These are phyloP conservation scores for Garrulus glandarius DNA, from an alignment of 2,797 vertebrate genomes.

Conservation along the genomic window DNA sequence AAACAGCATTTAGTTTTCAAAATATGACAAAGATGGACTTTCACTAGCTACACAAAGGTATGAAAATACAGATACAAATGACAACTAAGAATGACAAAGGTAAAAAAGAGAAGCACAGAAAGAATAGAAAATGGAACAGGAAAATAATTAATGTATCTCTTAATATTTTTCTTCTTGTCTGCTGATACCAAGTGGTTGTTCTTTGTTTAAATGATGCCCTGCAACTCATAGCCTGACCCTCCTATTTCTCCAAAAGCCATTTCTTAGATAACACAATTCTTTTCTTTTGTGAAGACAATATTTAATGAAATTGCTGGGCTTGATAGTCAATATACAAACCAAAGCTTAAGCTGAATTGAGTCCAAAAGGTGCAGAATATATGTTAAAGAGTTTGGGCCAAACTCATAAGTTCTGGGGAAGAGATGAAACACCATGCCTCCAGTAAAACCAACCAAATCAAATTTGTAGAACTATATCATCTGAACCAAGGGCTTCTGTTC, in stretches of 20 bases:
- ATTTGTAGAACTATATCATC: neutral
- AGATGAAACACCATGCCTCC: neutral
- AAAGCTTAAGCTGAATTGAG: neutral
- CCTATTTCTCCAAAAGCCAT: neutral
- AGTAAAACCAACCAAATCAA: neutral
- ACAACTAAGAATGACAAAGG: neutral
- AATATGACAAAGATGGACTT: neutral
- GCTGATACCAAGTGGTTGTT: neutral
- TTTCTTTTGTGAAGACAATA: neutral
- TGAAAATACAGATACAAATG: neutral
- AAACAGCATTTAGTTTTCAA: neutral
- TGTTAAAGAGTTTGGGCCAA: neutral
- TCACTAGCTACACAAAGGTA: neutral
- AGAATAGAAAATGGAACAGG: neutral
- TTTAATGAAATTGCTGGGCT: neutral
- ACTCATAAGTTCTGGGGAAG: neutral
- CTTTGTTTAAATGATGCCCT: neutral
- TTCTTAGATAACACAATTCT: neutral
- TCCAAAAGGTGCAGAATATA: neutral
- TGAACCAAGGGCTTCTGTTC: neutral
- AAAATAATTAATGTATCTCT: neutral
- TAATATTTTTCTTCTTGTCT: neutral
- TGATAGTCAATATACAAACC: neutral
- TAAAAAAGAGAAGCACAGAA: neutral
- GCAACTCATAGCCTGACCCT: neutral